Evolutionary conservation across 2,797 vertebrate species (phyloP), one percentile per base, ranked within the genome.

Genomic region (Myotis vivesi): DNA sequence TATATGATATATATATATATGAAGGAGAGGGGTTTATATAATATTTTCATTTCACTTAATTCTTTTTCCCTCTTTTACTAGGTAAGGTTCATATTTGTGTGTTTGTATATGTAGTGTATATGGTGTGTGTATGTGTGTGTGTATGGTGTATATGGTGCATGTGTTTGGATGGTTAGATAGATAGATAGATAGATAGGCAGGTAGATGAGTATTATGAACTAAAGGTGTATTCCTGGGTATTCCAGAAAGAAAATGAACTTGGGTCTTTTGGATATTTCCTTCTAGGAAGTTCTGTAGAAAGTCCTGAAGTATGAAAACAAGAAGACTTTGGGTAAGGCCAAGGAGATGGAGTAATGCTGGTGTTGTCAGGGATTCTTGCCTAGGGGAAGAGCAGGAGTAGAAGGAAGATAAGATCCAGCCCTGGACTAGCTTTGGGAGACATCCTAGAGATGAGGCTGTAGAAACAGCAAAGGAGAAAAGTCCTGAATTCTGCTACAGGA

Each of bases 171-270:
- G 0, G 20, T 20, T 53, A 8, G 51, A 8, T 59, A 25, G 57
- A 28, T 28, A 25, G 25, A 59, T 30, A 59, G 25, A 59, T 30
- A 30, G 57, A 30, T 15, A 59, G 57, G 13, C 2, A 59, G 25
- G 59, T 15, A 62, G 12, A 62, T 62, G 59, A 62, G 6, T 66
- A 77, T 69, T 75, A 69, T 66, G 36, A 94, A 59, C 9, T 69
- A 71, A 41, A 72, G 19, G 51, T 89, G 7, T 95, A 11, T 79
- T 89, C 13, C 20, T 57, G 73, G 51, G 10, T 90, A 90, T 66
- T 95, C 87, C 44, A 16, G 23, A 86, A 79, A 64, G 30, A 92
- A 92, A 93, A 88, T 28, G 90, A 30, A 62, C 46, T 86, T 57
- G 20, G 28, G 13, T 64, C 30, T n/a, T 66, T 76, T 62, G 17